A percentile compares a stretch with the other conserved stretches of the same genome.
Evolutionary conservation across 2,113 vertebrate genomes (phyloP).

Genomic region (Bucco capensis): DNA sequence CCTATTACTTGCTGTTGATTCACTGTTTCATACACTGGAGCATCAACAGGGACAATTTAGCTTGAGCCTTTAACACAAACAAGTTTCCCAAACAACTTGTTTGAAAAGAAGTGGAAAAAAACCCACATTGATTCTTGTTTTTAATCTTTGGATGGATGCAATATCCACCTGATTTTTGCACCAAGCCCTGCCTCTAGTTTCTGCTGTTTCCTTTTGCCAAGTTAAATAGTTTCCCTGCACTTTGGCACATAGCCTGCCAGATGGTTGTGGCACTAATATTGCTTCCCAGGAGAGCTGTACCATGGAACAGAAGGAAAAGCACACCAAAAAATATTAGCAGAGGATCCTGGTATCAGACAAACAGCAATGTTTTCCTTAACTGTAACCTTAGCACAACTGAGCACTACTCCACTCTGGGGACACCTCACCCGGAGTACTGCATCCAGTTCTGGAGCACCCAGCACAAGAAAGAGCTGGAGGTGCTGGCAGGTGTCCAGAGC

Average conservation of each 20-base stretch:
- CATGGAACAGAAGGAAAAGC: not conserved
- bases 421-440: too few relatives aligned
- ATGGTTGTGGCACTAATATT: not conserved
- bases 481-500: too few relatives aligned
- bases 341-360: not conserved
- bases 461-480: too few relatives aligned
- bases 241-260: not conserved
- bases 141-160: not conserved
- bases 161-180: not conserved
- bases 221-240: not conserved
- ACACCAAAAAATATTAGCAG: not conserved
- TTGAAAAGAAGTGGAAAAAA: not conserved
- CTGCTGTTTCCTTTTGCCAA: not conserved
- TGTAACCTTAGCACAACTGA: not conserved
- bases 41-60: not conserved
- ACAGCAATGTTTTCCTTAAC: not conserved
- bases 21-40: not conserved
- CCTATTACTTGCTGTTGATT: not conserved
- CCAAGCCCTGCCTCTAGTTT: not conserved
- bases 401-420: too few relatives aligned
- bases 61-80: not conserved
- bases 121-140: not conserved
- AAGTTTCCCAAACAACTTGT: not conserved
- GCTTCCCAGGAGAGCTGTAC: not conserved
- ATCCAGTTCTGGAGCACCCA: too few relatives aligned